Percentiles rank a stretch among this genome's conserved stretches.
Conservation (phyloP, 2,888 invertebrate genomes). For the Rhodophaea formosa region DNA sequence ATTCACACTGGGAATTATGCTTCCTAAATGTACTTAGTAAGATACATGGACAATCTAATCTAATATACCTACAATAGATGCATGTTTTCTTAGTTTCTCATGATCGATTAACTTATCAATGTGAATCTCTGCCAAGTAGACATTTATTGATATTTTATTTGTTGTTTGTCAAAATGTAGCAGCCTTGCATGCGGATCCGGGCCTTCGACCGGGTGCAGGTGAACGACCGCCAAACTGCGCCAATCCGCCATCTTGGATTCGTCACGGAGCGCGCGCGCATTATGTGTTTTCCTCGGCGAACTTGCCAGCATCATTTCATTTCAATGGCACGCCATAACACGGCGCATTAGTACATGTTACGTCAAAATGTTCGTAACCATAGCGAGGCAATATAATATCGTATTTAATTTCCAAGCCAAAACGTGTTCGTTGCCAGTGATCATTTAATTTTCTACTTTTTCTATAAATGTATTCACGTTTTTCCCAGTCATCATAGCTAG, state of each 20-base stretch:
- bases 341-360: not conserved
- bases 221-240: slow-evolving; percentile 76
- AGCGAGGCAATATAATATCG: not conserved
- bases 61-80: no score
- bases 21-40: no score
- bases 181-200: slow-evolving; percentile 47
- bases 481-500: not conserved
- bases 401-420: not conserved
- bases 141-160: slow-evolving; percentile 31
- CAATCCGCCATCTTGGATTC: slow-evolving; percentile 74
- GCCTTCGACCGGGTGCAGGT: slow-evolving; percentile 65
- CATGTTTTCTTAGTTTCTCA: not conserved
- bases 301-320: slow-evolving; percentile 41
- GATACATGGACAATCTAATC: no score
- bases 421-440: not conserved
- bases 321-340: slow-evolving; percentile 10
- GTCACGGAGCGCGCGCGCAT: slow-evolving; percentile 70
- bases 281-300: slow-evolving; percentile 57
- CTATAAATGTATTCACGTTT: not conserved
- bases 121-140: not conserved
- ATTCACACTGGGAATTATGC: no score
- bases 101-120: not conserved
- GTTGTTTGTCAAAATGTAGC: slow-evolving; percentile 53
- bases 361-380: not conserved
- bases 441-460: not conserved